Base-by-base conservation (phyloP, 2,113 vertebrate species). In the Gavia stellata region DNA sequence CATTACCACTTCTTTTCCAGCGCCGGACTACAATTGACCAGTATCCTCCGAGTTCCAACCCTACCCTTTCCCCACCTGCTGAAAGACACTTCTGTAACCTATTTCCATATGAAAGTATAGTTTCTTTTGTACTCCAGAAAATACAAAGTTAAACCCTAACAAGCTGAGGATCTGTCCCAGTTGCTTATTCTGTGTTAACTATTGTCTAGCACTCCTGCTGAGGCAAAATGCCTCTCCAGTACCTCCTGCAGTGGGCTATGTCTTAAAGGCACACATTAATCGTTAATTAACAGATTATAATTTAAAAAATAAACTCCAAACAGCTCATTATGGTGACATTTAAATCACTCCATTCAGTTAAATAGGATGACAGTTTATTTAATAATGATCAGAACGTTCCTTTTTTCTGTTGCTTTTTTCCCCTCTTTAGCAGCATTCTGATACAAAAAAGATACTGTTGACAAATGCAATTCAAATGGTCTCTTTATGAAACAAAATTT, bases 281-380 rank as follows among this genome's bases (percentile, higher is more conserved):
- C 1, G 13, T 93, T 96, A 96, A 97, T 97, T 97, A 97, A 95
- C 78, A 95, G 84, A 94, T 96, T 95, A 92, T 58, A 94, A 95
- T 89, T 94, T 85, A 25, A 94, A 96, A 96, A 95, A 93, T 90
- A 93, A 95, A 93, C 84, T 94, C 40, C 86, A 94, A 95, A 90
- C 88, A 96, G 62, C 81, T 92, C 40, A 78, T 95, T 95, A 83
- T 62, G 44, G 29, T 96, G 94, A 95, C 87, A 95, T 95, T 96
- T 94, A 92, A 97, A 88, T 87, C 36, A 73, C 52, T 94, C 82
- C 3, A 63, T 95, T 97, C 53, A 65, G 58, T 93, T 75, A 62
- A 56, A 86, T 92, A 88, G 38, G 68, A 82, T 67, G 96, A 93
- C 90, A 94, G 66, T 65, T 82, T 91, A 67, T 66, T 84, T 95